These are phyloP conservation scores for Gadus chalcogrammus DNA, from an alignment of 2,113 vertebrate genomes.

Conservation along the genomic window DNA sequence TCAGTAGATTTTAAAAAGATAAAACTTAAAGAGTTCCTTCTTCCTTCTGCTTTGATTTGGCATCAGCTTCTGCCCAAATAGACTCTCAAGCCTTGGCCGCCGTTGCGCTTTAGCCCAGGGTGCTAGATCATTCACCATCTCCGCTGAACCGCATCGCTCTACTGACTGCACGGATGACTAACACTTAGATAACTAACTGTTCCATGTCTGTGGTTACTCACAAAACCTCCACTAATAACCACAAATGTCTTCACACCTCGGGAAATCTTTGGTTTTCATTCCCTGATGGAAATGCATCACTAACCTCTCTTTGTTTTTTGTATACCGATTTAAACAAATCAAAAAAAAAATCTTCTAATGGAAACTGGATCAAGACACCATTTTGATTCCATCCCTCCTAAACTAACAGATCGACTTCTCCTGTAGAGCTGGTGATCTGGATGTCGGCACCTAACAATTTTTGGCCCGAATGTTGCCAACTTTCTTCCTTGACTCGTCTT, in stretches of 20 bases:
- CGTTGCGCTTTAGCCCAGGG: conserved; percentile 49
- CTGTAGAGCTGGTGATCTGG: conserved; percentile 43
- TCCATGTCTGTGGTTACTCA: conserved; percentile 90
- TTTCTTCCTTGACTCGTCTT: conserved; percentile 37
- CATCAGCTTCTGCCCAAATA: conserved; percentile 60
- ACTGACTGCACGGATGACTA: conserved; percentile 28
- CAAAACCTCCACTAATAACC: conserved; percentile 57
- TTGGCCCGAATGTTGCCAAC: conserved; percentile 36
- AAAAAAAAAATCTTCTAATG: conserved; percentile 23
- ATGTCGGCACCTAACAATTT: conserved; percentile 54
- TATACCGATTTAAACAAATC: conserved; percentile 37
- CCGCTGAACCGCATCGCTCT: conserved; percentile 35
- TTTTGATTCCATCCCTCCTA: conserved; percentile 28
- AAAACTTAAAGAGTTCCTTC: conserved; percentile 9
- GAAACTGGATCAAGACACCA: conserved; percentile 37
- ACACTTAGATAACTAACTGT: conserved; percentile 64
- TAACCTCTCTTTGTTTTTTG: conserved; percentile 29
- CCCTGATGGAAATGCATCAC: conserved; percentile 19
- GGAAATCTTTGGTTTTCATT: conserved; percentile 37
- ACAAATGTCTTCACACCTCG: conserved; percentile 36
- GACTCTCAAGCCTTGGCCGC: conserved; percentile 69
- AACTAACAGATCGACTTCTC: conserved; percentile 53
- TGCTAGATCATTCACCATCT: conserved; percentile 73
- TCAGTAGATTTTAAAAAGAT: background rate
- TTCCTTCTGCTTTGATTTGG: conserved; percentile 40